Evolutionary conservation across 2,797 vertebrate genomes (phyloP), one percentile per base, ranked within the genome.

Genomic region (Cirrhinus molitorella): DNA sequence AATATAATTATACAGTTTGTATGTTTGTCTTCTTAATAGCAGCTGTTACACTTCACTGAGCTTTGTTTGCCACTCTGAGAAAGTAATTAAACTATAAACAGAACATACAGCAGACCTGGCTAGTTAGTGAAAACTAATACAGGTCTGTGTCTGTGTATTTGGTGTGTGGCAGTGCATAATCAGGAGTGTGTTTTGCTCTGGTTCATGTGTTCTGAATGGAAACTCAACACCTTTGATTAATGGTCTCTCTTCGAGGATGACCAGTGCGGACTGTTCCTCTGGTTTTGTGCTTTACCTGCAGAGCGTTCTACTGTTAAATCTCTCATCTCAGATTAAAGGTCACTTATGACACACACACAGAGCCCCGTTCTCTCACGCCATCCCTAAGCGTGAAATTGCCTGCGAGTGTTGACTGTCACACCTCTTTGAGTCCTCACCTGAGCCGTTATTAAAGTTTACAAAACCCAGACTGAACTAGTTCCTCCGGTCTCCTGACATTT

Each of bases 271-370:
- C 49, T 88, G 53, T 88, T 76, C 37, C n/a, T 79, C 72, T 71
- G 59, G 87, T 85, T 87, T 90, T 92, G 88, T 88, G 49, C 45
- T 85, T 89, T 83, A 53, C 57, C 78, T 87, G 75, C 49, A 83
- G 82, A 31, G 66, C 82, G 87, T 91, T 91, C 86, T 85, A 51
- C 68, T 90, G 81, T 91, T 86, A 89, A 87, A 83, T 83, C 84
- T 83, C 70, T 73, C 84, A 11, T 84, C 83, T 86, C 81, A 65
- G 25, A 61, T 85, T 88, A 89, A 90, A 89, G 87, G 86, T 89
- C 86, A 86, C 80, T 71, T 40, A 75, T 43, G 31, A 34, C 57
- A 78, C 73, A 34, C 75, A 75, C 74, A 25, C 57, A 74, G 40
- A 67, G 61, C 21, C n/a, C 34, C 37, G 31, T 68, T 68, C 51